Percentiles rank a stretch among this genome's conserved stretches.
Evolutionary conservation across 2,113 vertebrate genomes (phyloP).

Genomic region (Notarius quadriscutis): DNA sequence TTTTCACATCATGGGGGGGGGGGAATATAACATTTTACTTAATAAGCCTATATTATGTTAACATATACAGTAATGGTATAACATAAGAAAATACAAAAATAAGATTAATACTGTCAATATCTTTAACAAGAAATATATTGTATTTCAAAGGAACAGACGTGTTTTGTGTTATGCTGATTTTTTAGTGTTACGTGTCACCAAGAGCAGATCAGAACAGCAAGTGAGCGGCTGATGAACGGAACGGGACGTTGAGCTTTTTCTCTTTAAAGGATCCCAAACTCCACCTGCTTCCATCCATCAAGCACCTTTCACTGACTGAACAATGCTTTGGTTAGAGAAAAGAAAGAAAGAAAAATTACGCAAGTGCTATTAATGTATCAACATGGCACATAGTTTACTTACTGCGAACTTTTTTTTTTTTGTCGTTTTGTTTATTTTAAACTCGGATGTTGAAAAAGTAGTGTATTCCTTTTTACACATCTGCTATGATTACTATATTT

Average conservation of each 20-base stretch:
- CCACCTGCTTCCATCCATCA: constrained; percentile 61
- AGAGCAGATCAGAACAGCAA: constrained; percentile 65
- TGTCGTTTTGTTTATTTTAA: neutral
- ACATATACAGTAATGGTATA: constrained; percentile 96
- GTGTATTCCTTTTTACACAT: constrained; percentile 78
- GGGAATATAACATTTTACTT: constrained; percentile 58
- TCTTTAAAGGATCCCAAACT: constrained; percentile 20
- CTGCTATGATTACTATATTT: constrained; percentile 82
- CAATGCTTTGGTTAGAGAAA: constrained; percentile 89
- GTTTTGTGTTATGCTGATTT: too few relatives aligned
- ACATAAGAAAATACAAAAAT: constrained; percentile 99
- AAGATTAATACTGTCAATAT: constrained; percentile 99
- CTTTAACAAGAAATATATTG: constrained; percentile 95
- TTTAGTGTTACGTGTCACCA: constrained; percentile 75
- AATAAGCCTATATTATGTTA: constrained; percentile 80
- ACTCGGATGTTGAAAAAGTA: constrained; percentile 78
- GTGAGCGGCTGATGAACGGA: constrained; percentile 66
- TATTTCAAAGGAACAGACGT: constrained; percentile 77
- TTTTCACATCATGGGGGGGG: constrained; percentile 77
- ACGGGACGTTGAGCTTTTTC: constrained; percentile 27
- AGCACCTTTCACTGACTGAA: constrained; percentile 81
- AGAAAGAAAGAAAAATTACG: constrained; percentile 59
- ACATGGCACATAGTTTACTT: constrained; percentile 89
- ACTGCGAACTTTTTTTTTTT: constrained; percentile 74
- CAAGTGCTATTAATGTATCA: constrained; percentile 79